These are phyloP conservation scores for Hirundo rustica DNA, from an alignment of 2,797 vertebrate genomes.

Conservation along the genomic window DNA sequence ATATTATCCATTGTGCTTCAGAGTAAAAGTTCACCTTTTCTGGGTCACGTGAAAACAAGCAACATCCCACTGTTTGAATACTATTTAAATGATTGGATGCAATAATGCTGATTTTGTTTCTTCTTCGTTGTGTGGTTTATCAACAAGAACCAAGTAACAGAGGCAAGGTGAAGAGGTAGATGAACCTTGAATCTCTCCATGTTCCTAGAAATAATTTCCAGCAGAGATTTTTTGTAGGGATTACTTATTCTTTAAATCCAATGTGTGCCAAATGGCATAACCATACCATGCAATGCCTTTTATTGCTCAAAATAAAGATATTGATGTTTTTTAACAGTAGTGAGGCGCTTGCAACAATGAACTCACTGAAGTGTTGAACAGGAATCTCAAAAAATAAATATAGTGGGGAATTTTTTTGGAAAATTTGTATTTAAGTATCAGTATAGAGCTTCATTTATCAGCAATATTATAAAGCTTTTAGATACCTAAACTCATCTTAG, in stretches of 20 bases:
- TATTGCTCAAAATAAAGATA: neutral
- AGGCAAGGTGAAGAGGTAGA: neutral
- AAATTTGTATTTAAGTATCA: neutral
- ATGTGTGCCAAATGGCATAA: neutral
- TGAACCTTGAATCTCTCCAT: neutral
- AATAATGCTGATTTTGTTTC: neutral
- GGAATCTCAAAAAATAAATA: neutral
- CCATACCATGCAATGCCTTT: neutral
- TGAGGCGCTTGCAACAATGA: neutral
- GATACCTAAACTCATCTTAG: neutral
- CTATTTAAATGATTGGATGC: neutral
- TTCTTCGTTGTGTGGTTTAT: neutral
- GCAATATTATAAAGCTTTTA: neutral
- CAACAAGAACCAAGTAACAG: neutral
- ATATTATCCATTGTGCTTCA: neutral
- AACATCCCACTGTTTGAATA: neutral
- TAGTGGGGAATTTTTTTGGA: fast-evolving
- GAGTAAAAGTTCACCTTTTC: neutral
- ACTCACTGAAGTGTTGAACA: neutral
- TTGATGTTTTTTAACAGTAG: fast-evolving
- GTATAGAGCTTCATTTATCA: neutral
- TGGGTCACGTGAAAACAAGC: neutral
- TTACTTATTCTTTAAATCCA: neutral
- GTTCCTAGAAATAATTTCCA: neutral
- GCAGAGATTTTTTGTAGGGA: neutral